phyloP scores from a whole-genome alignment of 2,888 invertebrate species.

The Vesta saturnalis region DNA sequence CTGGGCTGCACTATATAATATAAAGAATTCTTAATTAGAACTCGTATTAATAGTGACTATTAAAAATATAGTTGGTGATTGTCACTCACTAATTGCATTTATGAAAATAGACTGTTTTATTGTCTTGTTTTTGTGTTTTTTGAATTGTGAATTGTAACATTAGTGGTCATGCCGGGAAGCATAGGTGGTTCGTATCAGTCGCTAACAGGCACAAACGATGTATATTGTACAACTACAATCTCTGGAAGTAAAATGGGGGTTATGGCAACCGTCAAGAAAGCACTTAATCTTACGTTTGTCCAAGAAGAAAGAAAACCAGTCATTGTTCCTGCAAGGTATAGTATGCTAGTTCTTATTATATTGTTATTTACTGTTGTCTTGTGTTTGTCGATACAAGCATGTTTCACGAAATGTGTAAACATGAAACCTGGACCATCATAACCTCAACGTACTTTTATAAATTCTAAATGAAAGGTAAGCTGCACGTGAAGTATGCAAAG shows the following conservation, averaged over 20 bases:
- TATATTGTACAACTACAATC: conserved; percentile 72
- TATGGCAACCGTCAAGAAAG: conserved; percentile 70
- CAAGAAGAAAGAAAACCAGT: conserved; percentile 46
- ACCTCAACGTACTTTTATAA: too few relatives aligned
- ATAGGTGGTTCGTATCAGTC: conserved; percentile 73
- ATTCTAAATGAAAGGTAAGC: too few relatives aligned
- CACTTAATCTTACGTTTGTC: conserved; percentile 60
- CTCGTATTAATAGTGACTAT: too few relatives aligned
- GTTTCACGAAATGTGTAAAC: too few relatives aligned
- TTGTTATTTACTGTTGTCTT: background rate
- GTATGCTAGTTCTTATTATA: conserved; percentile 33
- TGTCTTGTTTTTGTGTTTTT: conserved; percentile 20
- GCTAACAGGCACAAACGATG: conserved; percentile 65
- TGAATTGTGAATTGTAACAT: conserved; percentile 41
- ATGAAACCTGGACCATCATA: too few relatives aligned
- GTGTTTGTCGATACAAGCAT: background rate
- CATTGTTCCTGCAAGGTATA: conserved; percentile 54
- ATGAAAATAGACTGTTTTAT: conserved; percentile 38
- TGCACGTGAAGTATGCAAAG: too few relatives aligned
- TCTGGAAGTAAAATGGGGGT: conserved; percentile 61
- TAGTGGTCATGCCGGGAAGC: conserved; percentile 68
- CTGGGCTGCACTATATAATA: too few relatives aligned
- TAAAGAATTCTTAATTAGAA: too few relatives aligned
- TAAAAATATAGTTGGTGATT: too few relatives aligned
- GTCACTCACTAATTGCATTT: too few relatives aligned